A percentile compares a stretch with the other conserved stretches of the same genome.
Evolutionary conservation across 2,797 vertebrate species (phyloP).

Genomic region (Lagodon rhomboides): DNA sequence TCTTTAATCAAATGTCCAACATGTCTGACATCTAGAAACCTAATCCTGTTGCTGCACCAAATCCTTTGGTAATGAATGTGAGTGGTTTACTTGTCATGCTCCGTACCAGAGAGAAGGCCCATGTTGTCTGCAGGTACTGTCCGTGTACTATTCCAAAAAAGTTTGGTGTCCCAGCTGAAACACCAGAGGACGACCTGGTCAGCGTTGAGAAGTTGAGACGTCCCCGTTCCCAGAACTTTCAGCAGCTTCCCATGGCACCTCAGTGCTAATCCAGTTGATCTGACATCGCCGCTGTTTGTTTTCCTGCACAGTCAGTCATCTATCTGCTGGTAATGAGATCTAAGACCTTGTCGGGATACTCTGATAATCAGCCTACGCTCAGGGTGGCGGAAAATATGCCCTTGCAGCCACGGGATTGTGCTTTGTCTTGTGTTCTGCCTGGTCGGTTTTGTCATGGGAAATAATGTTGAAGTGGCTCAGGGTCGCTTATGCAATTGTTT

Average conservation of each 20-base stretch:
- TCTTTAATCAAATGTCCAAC: not conserved
- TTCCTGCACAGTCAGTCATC: conserved; percentile 66
- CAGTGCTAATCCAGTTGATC: conserved; percentile 72
- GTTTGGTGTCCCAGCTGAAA: conserved; percentile 12
- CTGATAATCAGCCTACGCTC: conserved; percentile 41
- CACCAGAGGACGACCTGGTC: not conserved
- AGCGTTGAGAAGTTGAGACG: conserved; percentile 43
- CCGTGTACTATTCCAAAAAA: not conserved
- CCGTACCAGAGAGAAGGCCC: not conserved
- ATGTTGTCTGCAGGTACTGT: not conserved
- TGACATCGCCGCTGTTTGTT: conserved; percentile 76
- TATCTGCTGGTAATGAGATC: conserved; percentile 75
- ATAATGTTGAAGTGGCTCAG: not conserved
- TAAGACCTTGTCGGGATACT: conserved; percentile 60
- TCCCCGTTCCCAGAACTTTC: conserved; percentile 65
- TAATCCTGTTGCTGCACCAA: not conserved
- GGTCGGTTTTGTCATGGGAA: conserved; percentile 48
- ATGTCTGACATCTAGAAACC: not conserved
- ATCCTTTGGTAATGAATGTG: not conserved
- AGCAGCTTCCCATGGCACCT: conserved; percentile 73
- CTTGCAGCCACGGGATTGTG: conserved; percentile 42
- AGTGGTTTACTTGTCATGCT: not conserved
- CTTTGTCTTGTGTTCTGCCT: conserved; percentile 32
- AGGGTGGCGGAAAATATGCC: conserved; percentile 39
- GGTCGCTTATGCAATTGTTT: not conserved